Evolutionary conservation across 2,113 vertebrate species (phyloP), one percentile per base, ranked within the genome.

Genomic region (Callionymus lyra): DNA sequence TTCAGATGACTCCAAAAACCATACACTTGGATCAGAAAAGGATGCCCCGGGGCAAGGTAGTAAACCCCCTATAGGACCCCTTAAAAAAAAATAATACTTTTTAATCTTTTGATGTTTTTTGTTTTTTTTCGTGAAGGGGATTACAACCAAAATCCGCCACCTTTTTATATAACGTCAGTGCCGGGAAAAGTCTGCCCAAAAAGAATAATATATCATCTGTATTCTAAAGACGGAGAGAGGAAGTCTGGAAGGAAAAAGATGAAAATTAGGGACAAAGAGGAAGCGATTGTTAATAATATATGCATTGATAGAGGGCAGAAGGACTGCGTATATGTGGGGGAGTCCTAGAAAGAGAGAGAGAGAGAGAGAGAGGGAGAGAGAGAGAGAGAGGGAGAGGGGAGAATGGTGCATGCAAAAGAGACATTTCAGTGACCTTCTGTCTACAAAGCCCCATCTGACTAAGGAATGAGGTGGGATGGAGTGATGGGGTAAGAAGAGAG

Each of bases 361-460:
- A 17, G 42, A 16, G n/a, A n/a, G n/a, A n/a, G n/a, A n/a, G n/a
- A n/a, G n/a, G n/a, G n/a, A n/a, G n/a, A n/a, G 38, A 54, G 44
- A 56, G 43, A 40, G 31, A 15, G 13, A 39, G 34, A 32, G 37
- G 13, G 42, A 16, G 10, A 37, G 34, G 19, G 50, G 16, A 13
- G 46, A 37, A 11, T 53, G 67, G 62, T 67, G 64, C 51, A 58
- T 38, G 72, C 56, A 50, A 60, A 57, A 62, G 63, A 77, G 76
- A 69, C 64, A 73, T 80, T 74, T 76, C 62, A 65, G 68, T 82
- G 80, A 82, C 80, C 77, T 80, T 82, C 77, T 75, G 68, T 53
- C 56, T 71, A 53, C 59, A 59, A 58, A 78, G 64, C 74, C 58
- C 65, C 60, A 70, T 76, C 79, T 80, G 77, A 80, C 74, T 80